Conservation (phyloP, 2,888 invertebrate genomes). For the Gandaritis pyraliata region DNA sequence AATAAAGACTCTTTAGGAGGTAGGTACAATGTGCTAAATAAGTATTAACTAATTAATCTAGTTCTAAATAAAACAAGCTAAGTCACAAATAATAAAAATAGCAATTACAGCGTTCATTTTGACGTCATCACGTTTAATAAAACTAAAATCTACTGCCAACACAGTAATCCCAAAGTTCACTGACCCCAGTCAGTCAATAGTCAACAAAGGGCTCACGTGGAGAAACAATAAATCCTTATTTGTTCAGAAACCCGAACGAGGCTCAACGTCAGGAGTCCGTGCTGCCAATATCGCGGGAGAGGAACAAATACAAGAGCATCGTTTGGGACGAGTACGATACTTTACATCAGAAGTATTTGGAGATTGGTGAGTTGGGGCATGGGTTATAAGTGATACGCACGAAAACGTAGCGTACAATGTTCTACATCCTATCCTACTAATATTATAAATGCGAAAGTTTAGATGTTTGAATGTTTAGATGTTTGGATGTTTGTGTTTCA, state of each 20-base stretch:
- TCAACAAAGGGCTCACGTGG: slow-evolving; percentile 10
- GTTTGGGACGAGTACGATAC: slow-evolving; percentile 97
- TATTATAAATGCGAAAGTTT: too few species aligned
- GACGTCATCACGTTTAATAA: not conserved
- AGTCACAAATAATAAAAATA: too few species aligned
- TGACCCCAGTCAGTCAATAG: slow-evolving; percentile 8
- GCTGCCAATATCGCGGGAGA: slow-evolving; percentile 91
- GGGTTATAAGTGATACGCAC: too few species aligned
- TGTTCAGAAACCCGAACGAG: slow-evolving; percentile 92
- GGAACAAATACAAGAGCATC: slow-evolving; percentile 92
- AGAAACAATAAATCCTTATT: slow-evolving; percentile 37
- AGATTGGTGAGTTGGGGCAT: slow-evolving; percentile 89
- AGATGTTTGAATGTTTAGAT: too few species aligned
- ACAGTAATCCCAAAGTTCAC: slow-evolving; percentile 7
- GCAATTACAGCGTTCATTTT: not conserved
- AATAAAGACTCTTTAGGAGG: too few species aligned
- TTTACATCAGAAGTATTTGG: slow-evolving; percentile 95
- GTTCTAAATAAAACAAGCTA: too few species aligned
- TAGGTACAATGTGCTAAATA: too few species aligned
- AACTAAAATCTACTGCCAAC: not conserved
- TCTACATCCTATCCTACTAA: too few species aligned
- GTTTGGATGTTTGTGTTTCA: too few species aligned
- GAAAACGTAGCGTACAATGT: too few species aligned
- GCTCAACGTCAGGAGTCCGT: slow-evolving; percentile 91
- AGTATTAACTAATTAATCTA: too few species aligned